Conservation (phyloP, 2,113 vertebrate genomes). For the Geococcyx californianus region DNA sequence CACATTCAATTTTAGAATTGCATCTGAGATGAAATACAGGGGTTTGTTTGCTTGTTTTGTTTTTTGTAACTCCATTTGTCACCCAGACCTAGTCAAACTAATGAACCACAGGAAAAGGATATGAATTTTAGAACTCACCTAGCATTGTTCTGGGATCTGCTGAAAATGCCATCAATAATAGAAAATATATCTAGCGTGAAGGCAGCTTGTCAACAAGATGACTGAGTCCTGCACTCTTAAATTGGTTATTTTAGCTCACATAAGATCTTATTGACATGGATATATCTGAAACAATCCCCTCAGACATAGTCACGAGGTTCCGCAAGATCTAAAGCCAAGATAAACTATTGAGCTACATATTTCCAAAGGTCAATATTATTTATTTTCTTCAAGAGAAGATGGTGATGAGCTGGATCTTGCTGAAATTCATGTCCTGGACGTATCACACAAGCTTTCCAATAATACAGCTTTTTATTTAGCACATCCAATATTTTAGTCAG, state of each 20-base stretch:
- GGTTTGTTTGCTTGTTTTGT: background rate
- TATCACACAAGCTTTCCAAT: background rate
- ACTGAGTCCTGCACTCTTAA: slow-evolving; percentile 60
- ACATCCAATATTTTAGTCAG: background rate
- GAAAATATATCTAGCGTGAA: slow-evolving; percentile 55
- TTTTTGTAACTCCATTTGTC: background rate
- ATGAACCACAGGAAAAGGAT: background rate
- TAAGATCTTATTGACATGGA: slow-evolving; percentile 69
- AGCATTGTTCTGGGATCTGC: slow-evolving; percentile 13
- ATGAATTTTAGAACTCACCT: slow-evolving; percentile 43
- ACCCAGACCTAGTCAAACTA: background rate
- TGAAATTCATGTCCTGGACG: slow-evolving; percentile 6
- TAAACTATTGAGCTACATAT: slow-evolving; percentile 14
- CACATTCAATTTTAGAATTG: background rate
- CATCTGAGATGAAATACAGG: background rate
- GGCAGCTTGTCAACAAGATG: slow-evolving; percentile 66
- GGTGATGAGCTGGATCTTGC: slow-evolving; percentile 21
- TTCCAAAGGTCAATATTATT: slow-evolving; percentile 30
- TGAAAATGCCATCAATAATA: slow-evolving; percentile 32
- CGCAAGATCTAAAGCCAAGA: slow-evolving; percentile 57
- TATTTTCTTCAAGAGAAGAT: background rate
- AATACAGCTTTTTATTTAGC: background rate
- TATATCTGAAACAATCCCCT: slow-evolving; percentile 54
- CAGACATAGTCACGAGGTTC: slow-evolving; percentile 30
- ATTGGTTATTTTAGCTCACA: slow-evolving; percentile 66